These are phyloP conservation scores for Drosophila anceps DNA, from an alignment of 2,888 invertebrate genomes.

Conservation along the genomic window DNA sequence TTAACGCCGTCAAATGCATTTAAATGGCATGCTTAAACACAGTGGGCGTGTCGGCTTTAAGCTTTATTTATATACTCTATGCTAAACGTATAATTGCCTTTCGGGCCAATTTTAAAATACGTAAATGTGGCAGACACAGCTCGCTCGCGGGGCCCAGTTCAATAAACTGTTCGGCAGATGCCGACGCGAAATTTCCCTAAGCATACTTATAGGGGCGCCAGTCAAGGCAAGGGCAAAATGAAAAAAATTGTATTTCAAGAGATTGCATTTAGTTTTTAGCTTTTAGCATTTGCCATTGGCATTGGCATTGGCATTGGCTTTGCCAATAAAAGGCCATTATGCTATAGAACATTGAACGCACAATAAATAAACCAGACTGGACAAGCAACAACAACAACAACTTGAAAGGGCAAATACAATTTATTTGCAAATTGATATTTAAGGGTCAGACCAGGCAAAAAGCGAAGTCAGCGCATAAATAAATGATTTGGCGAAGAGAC, in stretches of 20 bases:
- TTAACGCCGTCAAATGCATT: conserved; percentile 73
- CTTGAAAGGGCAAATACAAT: conserved; percentile 67
- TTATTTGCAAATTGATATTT: conserved; percentile 81
- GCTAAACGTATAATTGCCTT: conserved; percentile 63
- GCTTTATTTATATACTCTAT: neutral
- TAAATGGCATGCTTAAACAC: conserved; percentile 70
- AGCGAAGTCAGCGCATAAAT: conserved; percentile 25
- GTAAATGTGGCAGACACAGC: conserved; percentile 31
- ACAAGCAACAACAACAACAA: conserved; percentile 25
- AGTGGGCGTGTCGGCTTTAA: conserved; percentile 42
- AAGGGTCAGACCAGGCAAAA: conserved; percentile 66
- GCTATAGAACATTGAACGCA: conserved; percentile 70
- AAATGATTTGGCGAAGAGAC: conserved; percentile 22
- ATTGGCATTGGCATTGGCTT: conserved; percentile 37
- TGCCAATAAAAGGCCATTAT: conserved; percentile 76
- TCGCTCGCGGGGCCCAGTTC: conserved; percentile 49
- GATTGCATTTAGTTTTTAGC: conserved; percentile 65
- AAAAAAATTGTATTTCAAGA: conserved; percentile 42
- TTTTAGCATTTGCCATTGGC: conserved; percentile 36
- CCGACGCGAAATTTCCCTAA: conserved; percentile 32
- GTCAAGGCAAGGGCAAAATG: conserved; percentile 1
- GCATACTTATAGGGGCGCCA: conserved; percentile 67
- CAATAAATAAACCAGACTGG: conserved; percentile 63
- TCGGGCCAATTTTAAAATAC: conserved; percentile 35
- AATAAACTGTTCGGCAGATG: conserved; percentile 64